A percentile compares a stretch with the other conserved stretches of the same genome.
Evolutionary conservation across 2,888 invertebrate species (phyloP).

Genomic region (Zeuzera pyrina): DNA sequence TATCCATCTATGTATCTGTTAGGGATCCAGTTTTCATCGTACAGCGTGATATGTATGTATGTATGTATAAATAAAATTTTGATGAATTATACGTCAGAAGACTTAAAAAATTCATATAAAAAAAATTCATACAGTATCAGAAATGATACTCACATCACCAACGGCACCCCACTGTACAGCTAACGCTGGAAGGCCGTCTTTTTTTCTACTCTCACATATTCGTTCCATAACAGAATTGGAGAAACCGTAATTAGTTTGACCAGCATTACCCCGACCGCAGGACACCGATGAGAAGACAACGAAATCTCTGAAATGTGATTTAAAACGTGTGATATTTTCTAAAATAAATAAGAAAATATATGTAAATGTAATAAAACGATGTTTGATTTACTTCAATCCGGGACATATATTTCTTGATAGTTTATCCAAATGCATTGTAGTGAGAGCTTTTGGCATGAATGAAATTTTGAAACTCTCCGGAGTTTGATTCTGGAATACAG

Average conservation of each 20-base stretch:
- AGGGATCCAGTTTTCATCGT: too few species aligned
- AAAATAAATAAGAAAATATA: too few species aligned
- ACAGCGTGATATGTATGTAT: too few species aligned
- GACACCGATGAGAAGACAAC: conserved; percentile 94
- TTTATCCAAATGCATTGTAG: conserved; percentile 84
- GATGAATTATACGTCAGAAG: too few species aligned
- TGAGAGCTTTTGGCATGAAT: conserved; percentile 85
- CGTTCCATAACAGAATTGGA: conserved; percentile 93
- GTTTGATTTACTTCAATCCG: conserved; percentile 44
- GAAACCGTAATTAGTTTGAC: conserved; percentile 93
- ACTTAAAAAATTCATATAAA: too few species aligned
- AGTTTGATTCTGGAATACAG: conserved; percentile 84
- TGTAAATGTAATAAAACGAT: too few species aligned
- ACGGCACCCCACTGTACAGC: conserved; percentile 96
- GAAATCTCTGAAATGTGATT: conserved; percentile 85
- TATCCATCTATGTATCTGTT: too few species aligned
- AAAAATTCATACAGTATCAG: too few species aligned
- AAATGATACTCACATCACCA: conserved; percentile 83
- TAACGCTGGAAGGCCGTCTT: conserved; percentile 81
- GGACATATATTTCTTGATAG: conserved; percentile 52
- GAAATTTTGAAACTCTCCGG: conserved; percentile 78
- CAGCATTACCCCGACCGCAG: conserved; percentile 92
- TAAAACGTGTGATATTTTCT: too few species aligned
- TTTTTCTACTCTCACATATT: conserved; percentile 82
- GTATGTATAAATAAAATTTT: too few species aligned